Evolutionary conservation across 2,113 vertebrate genomes (phyloP).

Genomic region (Pangasianodon gigas): DNA sequence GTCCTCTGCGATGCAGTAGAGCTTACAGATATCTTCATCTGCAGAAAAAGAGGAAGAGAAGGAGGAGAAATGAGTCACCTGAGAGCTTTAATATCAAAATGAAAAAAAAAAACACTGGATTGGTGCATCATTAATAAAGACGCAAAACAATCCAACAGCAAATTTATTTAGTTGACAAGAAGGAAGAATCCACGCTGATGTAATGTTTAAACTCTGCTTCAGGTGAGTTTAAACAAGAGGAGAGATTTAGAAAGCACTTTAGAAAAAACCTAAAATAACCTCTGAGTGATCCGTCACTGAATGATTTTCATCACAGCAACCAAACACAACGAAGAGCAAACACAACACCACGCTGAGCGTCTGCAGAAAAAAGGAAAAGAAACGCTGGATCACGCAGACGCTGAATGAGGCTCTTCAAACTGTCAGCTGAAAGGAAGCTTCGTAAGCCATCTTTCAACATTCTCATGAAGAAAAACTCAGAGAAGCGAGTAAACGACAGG

Average conservation of each 20-base stretch:
- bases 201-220: neutral
- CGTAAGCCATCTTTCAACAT: neutral
- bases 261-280: neutral
- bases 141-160: neutral
- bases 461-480: neutral
- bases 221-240: neutral
- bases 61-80: neutral
- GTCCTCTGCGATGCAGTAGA: conserved; percentile 99
- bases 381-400: neutral
- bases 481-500: neutral
- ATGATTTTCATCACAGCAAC: neutral
- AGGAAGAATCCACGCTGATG: neutral
- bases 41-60: conserved; percentile 33
- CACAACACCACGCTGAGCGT: neutral
- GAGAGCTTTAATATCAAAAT: neutral
- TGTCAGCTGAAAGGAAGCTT: neutral
- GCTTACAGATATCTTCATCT: conserved; percentile 95
- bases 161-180: neutral
- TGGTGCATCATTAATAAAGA: neutral
- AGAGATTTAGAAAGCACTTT: neutral
- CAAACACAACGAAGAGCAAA: neutral
- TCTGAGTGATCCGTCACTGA: neutral
- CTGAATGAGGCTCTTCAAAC: neutral
- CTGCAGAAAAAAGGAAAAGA: neutral
- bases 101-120: neutral